Evolutionary conservation across 2,888 invertebrate genomes (phyloP), one percentile per base, ranked within the genome.

Genomic region (Seira ritae): DNA sequence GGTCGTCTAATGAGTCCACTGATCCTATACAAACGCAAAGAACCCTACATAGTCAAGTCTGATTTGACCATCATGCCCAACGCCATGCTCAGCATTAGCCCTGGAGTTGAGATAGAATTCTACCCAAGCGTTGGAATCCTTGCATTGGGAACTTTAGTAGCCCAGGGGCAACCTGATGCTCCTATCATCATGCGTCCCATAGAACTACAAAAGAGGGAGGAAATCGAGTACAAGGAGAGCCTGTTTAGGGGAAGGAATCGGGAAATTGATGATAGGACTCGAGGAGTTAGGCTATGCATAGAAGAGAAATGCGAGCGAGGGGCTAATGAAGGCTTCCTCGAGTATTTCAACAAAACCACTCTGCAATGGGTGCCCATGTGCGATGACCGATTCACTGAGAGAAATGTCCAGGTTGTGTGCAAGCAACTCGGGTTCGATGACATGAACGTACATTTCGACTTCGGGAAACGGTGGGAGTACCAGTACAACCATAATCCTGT

Each of bases 11-110:
- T 92, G 84, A 93, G 93, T 74, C 94, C 94, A 90, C 90, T 95
- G 19, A 92, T 92, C 0, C 90, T 98, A 42, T 92, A 93, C 80
- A 91, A 93, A 20, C 93, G 95, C 73, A 91, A 92, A 0, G 91
- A 92, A 55, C 96, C 98, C 0, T 98, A 98, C 89, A 90, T 94
- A 0, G 93, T 99, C 19, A 93, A 93, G 87, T 93, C 96, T 0
- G 99, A 99, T 91, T 94, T 99, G 60, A 99, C 99, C 0, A 94
- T 99, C 0, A 98, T 99, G 98, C 98, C 99, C 0, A 95, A 95
- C 84, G 95, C 94, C 0, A 96, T 95, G 0, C 91, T 99, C 46
- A 94, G 94, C 0, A 96, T 99, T 79, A 94, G 94, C 87, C 95
- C 97, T 1, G 98, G 98, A 4, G 97, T 97, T 0, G 93, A 95